These are phyloP conservation scores for Scomberomorus guttatus DNA, from an alignment of 2,797 vertebrate genomes.

Conservation along the genomic window DNA sequence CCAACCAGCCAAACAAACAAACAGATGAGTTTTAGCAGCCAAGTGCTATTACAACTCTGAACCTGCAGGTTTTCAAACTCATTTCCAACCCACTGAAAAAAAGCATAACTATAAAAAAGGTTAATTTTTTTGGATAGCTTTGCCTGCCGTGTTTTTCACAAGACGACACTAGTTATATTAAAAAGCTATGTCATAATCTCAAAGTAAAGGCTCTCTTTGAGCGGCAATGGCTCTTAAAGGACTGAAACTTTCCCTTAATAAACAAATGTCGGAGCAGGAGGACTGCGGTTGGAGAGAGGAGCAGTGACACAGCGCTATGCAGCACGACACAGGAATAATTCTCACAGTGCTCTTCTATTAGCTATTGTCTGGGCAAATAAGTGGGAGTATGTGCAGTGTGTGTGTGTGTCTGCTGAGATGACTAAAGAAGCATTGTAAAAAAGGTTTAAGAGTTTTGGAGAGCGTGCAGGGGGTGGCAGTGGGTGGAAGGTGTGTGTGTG, in stretches of 20 bases:
- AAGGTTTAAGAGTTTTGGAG: slow-evolving; percentile 69
- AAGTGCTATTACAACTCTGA: slow-evolving; percentile 62
- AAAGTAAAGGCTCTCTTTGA: slow-evolving; percentile 64
- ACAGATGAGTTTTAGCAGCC: slow-evolving; percentile 60
- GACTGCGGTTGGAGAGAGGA: slow-evolving; percentile 39
- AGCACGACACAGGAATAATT: slow-evolving; percentile 61
- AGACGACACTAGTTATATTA: slow-evolving; percentile 71
- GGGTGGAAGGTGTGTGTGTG: slow-evolving; percentile 39
- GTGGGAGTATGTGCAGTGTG: slow-evolving; percentile 49
- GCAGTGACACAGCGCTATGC: slow-evolving; percentile 62
- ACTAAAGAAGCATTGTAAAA: slow-evolving; percentile 68
- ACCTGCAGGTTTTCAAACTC: slow-evolving; percentile 66
- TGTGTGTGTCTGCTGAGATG: slow-evolving; percentile 43
- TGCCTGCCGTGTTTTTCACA: slow-evolving; percentile 43
- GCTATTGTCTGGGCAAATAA: slow-evolving; percentile 75
- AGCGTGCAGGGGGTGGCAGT: slow-evolving; percentile 56
- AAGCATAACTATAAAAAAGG: slow-evolving; percentile 66
- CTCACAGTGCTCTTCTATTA: slow-evolving; percentile 67
- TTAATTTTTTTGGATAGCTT: slow-evolving; percentile 45
- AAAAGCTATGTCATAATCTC: slow-evolving; percentile 78
- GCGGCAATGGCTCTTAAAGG: slow-evolving; percentile 73
- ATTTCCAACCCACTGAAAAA: slow-evolving; percentile 52
- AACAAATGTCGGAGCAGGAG: slow-evolving; percentile 69
- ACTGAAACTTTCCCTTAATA: slow-evolving; percentile 66
- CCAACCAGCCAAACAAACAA: slow-evolving; percentile 71